Percentiles rank a stretch among this genome's conserved stretches.
phyloP scores from a whole-genome alignment of 35 echinoderm and acorn worm species.

The Acanthaster planci region DNA sequence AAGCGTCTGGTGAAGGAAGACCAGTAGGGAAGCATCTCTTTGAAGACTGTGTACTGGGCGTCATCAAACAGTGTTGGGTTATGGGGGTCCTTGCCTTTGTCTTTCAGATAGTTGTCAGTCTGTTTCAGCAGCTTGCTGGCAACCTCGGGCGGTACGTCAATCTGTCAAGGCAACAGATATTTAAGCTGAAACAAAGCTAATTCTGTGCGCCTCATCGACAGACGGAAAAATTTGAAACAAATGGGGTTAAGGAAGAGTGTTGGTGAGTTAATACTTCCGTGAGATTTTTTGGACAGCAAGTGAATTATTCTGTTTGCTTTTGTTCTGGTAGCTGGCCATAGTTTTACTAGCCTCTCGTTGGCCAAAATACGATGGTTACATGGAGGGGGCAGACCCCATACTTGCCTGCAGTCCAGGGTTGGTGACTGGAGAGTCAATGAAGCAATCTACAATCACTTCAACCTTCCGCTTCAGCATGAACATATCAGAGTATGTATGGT shows the following conservation, averaged over 20 bases:
- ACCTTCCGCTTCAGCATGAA: conserved; percentile 75
- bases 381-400: no score
- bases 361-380: no score
- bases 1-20: conserved; percentile 74
- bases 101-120: conserved; percentile 75
- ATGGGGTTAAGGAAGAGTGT: no score
- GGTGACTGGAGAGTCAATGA: conserved; percentile 66
- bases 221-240: no score
- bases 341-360: no score
- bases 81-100: conserved; percentile 89
- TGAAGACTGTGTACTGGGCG: conserved; percentile 84
- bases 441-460: conserved; percentile 88
- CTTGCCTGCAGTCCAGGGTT: conserved; percentile 56
- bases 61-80: conserved; percentile 88
- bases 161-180: conserved; percentile 28
- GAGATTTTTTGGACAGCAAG: no score
- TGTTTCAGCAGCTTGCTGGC: conserved; percentile 59
- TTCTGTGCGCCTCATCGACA: no score
- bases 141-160: conserved; percentile 79
- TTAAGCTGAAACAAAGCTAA: no score
- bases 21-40: conserved; percentile 95
- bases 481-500: conserved; percentile 54
- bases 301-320: no score
- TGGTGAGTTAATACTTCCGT: no score
- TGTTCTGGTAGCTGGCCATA: no score